These are phyloP conservation scores for Cryptoprocta ferox DNA, from an alignment of 2,797 vertebrate species.

Conservation along the genomic window DNA sequence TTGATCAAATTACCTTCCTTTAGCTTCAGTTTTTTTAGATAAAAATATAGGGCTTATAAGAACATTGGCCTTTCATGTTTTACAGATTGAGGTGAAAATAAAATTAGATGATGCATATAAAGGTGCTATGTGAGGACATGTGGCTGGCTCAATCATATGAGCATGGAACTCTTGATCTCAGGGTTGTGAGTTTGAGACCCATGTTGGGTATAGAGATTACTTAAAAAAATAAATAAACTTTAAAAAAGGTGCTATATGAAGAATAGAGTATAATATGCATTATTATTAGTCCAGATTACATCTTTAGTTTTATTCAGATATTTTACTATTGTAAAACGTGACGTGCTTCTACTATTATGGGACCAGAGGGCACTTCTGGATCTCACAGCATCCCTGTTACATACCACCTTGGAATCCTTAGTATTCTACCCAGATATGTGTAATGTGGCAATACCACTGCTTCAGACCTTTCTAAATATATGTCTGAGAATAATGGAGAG, in stretches of 20 bases:
- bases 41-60: background rate
- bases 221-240: too few relatives aligned
- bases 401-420: background rate
- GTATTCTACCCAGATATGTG: background rate
- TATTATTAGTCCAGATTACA: background rate
- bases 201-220: too few relatives aligned
- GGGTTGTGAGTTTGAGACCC: too few relatives aligned
- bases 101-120: background rate
- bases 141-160: too few relatives aligned
- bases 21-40: background rate
- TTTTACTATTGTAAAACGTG: background rate
- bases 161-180: too few relatives aligned
- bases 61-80: background rate
- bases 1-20: background rate
- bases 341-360: background rate
- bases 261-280: background rate
- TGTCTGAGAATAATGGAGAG: background rate
- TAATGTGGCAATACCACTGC: background rate
- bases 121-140: background rate
- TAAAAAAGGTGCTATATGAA: background rate
- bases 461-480: background rate
- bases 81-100: background rate
- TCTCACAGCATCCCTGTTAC: background rate
- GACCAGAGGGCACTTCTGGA: background rate
- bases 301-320: background rate